phyloP scores from a whole-genome alignment of 2,888 invertebrate species.

The Pherbina coryleti region DNA sequence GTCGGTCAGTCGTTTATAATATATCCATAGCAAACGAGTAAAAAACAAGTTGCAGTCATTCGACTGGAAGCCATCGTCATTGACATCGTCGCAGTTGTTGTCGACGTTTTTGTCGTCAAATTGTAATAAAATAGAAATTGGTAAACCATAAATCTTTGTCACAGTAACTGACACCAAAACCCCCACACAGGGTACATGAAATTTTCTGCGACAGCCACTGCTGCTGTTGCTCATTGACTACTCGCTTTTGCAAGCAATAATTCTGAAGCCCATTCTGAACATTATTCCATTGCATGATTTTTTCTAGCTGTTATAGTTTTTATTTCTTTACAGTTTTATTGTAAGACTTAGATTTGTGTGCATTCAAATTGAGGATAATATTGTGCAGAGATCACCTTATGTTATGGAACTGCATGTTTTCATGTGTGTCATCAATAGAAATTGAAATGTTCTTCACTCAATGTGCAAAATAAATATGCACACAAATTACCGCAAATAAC shows the following conservation, averaged over 20 bases:
- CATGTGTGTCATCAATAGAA: too few species aligned
- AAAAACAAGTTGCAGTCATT: not conserved
- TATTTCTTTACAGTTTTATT: not conserved
- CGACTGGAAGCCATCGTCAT: conserved; percentile 3
- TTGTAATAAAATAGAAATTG: conserved; percentile 61
- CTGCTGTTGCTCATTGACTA: conserved; percentile 31
- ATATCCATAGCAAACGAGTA: not conserved
- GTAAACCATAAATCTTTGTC: conserved; percentile 62
- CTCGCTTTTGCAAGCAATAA: conserved; percentile 19
- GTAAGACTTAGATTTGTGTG: not conserved
- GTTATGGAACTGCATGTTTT: not conserved
- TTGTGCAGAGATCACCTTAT: not conserved
- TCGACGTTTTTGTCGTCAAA: conserved; percentile 24
- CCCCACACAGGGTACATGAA: conserved; percentile 23
- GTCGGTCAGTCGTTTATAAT: too few species aligned
- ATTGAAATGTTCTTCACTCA: too few species aligned
- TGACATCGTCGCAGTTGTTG: conserved; percentile 4
- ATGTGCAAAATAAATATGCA: not conserved
- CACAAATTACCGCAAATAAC: not conserved
- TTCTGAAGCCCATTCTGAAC: conserved; percentile 9
- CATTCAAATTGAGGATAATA: conserved; percentile 17
- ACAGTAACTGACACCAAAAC: conserved; percentile 54
- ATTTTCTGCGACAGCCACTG: not conserved
- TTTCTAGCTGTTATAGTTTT: not conserved
- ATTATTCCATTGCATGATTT: conserved; percentile 19